Evolutionary conservation across 2,113 vertebrate species (phyloP).

Genomic region (Sinocyclocheilus rhinocerous): DNA sequence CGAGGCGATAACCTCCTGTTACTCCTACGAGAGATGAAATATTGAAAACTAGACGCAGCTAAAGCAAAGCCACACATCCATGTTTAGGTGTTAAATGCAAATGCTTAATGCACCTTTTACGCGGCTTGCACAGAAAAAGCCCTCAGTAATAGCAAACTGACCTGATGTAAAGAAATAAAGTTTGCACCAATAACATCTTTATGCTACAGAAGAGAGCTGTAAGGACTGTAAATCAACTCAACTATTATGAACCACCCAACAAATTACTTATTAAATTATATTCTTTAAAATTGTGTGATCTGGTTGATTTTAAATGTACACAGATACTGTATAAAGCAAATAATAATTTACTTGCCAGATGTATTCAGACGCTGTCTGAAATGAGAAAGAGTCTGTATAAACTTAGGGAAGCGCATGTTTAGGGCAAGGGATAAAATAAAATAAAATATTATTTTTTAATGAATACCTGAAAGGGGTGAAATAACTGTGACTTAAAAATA

Average conservation of each 20-base stretch:
- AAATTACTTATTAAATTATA: neutral
- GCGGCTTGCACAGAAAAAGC: neutral
- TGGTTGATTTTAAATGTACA: neutral
- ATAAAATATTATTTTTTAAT: too few relatives aligned
- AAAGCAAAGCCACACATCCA: neutral
- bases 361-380: too few relatives aligned
- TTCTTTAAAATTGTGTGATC: neutral
- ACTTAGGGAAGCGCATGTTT: too few relatives aligned
- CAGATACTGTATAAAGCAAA: neutral
- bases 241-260: neutral
- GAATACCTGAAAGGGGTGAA: too few relatives aligned
- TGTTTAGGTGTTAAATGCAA: neutral
- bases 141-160: neutral
- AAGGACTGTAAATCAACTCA: neutral
- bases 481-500: too few relatives aligned
- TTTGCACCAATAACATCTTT: too few relatives aligned
- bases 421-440: too few relatives aligned
- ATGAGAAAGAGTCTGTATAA: too few relatives aligned
- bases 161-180: neutral
- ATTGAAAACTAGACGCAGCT: neutral
- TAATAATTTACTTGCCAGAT: too few relatives aligned
- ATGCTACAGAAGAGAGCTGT: neutral
- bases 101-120: neutral
- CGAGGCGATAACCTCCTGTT: neutral
- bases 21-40: neutral